These are phyloP conservation scores for Corydoras sp. DNA, from an alignment of 2,113 vertebrate species.

Conservation along the genomic window DNA sequence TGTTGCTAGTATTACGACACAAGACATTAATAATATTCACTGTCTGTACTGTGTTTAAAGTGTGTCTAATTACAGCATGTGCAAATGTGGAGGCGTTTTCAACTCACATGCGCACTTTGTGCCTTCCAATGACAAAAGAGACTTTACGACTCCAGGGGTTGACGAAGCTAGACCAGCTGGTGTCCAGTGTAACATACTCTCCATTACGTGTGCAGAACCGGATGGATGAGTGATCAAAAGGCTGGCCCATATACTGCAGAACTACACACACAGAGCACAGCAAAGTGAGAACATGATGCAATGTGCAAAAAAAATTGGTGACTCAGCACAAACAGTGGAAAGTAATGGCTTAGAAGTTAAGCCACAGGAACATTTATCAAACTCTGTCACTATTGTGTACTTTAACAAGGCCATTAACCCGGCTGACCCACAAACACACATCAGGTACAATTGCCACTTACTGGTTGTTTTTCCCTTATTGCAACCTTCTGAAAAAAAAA, in stretches of 20 bases:
- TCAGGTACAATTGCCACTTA: no score
- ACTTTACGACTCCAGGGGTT: constrained; percentile 94
- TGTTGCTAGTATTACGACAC: neutral
- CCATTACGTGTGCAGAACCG: constrained; percentile 86
- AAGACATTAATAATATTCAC: no score
- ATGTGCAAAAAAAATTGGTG: no score
- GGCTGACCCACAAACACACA: neutral
- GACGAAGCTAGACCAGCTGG: constrained; percentile 94
- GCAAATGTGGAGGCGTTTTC: neutral
- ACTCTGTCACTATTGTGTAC: no score
- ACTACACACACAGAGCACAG: constrained; percentile 59
- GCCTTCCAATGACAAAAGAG: constrained; percentile 89
- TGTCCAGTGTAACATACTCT: constrained; percentile 87
- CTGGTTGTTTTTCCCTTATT: no score
- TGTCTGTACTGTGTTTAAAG: no score
- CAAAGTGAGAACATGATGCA: no score
- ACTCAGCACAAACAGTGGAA: no score
- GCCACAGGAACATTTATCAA: no score
- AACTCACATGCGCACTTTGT: constrained; percentile 88
- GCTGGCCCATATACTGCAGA: constrained; percentile 81
- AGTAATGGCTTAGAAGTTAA: no score
- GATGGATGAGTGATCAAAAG: constrained; percentile 87
- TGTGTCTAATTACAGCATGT: neutral
- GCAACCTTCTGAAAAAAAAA: no score
- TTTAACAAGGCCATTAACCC: no score